A percentile compares a stretch with the other conserved stretches of the same genome.
phyloP scores from a whole-genome alignment of 2,113 vertebrate genomes.

The Copsychus sechellarum region DNA sequence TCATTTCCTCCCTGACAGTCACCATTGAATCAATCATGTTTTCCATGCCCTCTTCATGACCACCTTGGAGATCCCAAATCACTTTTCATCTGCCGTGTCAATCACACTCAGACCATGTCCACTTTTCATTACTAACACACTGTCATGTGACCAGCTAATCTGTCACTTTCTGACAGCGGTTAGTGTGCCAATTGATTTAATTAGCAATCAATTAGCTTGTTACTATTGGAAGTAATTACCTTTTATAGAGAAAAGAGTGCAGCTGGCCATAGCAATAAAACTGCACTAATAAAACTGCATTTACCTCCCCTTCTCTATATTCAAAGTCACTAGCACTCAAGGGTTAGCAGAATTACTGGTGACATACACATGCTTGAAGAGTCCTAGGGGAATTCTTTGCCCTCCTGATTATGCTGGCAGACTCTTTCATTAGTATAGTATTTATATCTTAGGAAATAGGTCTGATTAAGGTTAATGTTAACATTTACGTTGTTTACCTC shows the following conservation, averaged over 20 bases:
- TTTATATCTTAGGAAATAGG: conserved; percentile 50
- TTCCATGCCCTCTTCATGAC: conserved; percentile 80
- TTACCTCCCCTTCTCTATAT: conserved; percentile 65
- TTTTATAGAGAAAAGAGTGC: conserved; percentile 98
- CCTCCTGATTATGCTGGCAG: conserved; percentile 71
- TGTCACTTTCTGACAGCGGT: conserved; percentile 92
- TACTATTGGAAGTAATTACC: conserved; percentile 99
- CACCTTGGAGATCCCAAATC: conserved; percentile 82
- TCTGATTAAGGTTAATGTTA: conserved; percentile 47
- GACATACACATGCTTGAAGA: conserved; percentile 77
- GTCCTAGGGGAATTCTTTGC: conserved; percentile 79
- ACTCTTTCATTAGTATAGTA: conserved; percentile 55
- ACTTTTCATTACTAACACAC: conserved; percentile 82
- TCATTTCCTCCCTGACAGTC: conserved; percentile 89
- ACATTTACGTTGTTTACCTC: conserved; percentile 48
- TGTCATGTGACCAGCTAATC: conserved; percentile 86
- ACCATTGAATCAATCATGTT: conserved; percentile 88
- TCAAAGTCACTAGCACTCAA: conserved; percentile 70
- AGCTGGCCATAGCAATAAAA: conserved; percentile 97
- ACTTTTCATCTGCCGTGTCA: conserved; percentile 81
- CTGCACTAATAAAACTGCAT: conserved; percentile 80
- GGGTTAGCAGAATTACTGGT: conserved; percentile 80
- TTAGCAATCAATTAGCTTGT: conserved; percentile 99
- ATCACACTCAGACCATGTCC: conserved; percentile 83
- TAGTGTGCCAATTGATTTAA: conserved; percentile 98